Percentiles rank a stretch among this genome's conserved stretches.
Evolutionary conservation across 2,888 invertebrate species (phyloP).

Genomic region (Allacma fusca): DNA sequence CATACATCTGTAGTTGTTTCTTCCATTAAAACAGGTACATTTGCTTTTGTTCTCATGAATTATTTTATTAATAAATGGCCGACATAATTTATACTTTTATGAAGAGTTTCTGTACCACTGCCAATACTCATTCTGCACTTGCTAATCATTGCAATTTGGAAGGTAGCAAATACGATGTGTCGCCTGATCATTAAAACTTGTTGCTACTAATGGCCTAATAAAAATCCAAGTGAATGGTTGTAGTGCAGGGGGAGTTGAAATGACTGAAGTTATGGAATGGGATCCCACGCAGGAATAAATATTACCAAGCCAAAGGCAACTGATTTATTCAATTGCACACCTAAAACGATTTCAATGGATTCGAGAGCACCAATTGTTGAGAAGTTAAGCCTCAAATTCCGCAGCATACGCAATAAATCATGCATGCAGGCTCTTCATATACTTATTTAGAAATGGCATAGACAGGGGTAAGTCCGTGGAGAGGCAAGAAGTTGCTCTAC

Average conservation of each 20-base stretch:
- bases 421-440: not conserved
- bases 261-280: not conserved
- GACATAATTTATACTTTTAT: not conserved
- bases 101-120: too few species aligned
- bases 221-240: not conserved
- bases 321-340: constrained; percentile 24
- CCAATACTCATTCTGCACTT: not conserved
- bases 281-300: constrained; percentile 16
- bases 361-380: not conserved
- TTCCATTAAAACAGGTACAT: too few species aligned
- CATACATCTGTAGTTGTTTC: too few species aligned
- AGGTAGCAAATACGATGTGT: not conserved
- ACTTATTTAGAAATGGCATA: not conserved
- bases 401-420: not conserved
- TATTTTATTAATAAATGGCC: not conserved
- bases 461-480: not conserved
- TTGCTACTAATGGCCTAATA: constrained; percentile 10
- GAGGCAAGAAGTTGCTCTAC: not conserved
- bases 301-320: constrained; percentile 10
- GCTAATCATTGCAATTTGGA: not conserved
- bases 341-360: constrained; percentile 16
- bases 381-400: not conserved
- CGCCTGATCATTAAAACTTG: not conserved
- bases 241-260: not conserved
- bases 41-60: not conserved